These are phyloP conservation scores for Magallana nippona DNA, from an alignment of 2,888 invertebrate species.

Conservation along the genomic window DNA sequence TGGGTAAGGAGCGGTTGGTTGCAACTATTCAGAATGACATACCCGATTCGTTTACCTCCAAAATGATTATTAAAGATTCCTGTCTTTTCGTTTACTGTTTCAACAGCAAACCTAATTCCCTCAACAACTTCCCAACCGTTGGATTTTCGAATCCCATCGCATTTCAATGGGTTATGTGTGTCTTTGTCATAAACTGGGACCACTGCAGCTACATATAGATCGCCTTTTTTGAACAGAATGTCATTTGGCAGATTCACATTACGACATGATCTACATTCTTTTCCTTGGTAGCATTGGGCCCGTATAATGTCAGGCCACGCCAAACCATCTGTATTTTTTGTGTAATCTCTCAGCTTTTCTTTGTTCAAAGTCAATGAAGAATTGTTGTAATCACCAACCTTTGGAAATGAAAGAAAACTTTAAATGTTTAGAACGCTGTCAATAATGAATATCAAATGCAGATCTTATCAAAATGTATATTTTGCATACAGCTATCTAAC, in stretches of 20 bases:
- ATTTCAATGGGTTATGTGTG: slow-evolving; percentile 32
- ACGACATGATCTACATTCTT: slow-evolving; percentile 49
- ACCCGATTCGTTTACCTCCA: slow-evolving; percentile 49
- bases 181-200: slow-evolving; percentile 52
- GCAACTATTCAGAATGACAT: slow-evolving; percentile 55
- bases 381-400: neutral
- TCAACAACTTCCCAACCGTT: slow-evolving; percentile 52
- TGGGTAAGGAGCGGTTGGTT: slow-evolving; percentile 52
- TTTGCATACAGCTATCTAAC: too few relatives aligned
- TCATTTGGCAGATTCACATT: slow-evolving; percentile 39
- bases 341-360: neutral
- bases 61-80: slow-evolving; percentile 42
- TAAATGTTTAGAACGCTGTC: too few relatives aligned
- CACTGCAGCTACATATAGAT: slow-evolving; percentile 56
- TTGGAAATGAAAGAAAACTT: neutral
- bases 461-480: too few relatives aligned
- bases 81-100: slow-evolving; percentile 39
- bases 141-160: slow-evolving; percentile 47
- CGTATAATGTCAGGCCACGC: slow-evolving; percentile 37
- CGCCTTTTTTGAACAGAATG: slow-evolving; percentile 51
- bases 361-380: neutral
- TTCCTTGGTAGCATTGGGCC: slow-evolving; percentile 37
- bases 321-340: neutral
- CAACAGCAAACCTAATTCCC: slow-evolving; percentile 53
- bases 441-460: too few relatives aligned